Base-by-base conservation (phyloP, 2,113 vertebrate species). In the Octodon degus region DNA sequence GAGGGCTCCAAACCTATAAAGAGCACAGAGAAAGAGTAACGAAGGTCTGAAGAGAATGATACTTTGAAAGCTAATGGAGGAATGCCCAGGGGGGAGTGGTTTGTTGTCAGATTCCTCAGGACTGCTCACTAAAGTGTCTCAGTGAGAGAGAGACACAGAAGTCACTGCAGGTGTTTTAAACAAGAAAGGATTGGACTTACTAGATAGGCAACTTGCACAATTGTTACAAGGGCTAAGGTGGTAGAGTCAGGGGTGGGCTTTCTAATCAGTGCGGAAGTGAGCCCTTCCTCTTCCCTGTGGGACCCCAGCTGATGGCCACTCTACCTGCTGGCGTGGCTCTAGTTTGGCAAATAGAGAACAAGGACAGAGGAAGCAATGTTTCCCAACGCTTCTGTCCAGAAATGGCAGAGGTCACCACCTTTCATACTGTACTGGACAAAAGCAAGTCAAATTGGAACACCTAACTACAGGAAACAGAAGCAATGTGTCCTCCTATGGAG, bases 391-490 rank as follows among this genome's bases (percentile, higher is more conserved):
- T 60, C 47, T 63, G 14, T 72, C 58, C 77, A 72, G 34, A 65
- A 74, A 60, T 72, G 27, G 2, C 20, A 58, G 2, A 25, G 58
- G n/a, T 83, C 27, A 55, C 20, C 24, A 84, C 70, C 2, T 47
- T 27, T 89, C 32, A 7, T 63, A 86, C 77, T 87, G 94, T 83
- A 79, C 72, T 82, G 22, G 60, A 84, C 68, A 84, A 90, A 43
- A 94, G 10, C 6, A 72, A 84, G 40, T 53, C 76, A 70, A 76
- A 70, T 5, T 2, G n/a, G 22, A 8, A 68, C 17, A 34, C 20
- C 72, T 32, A 25, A 16, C 83, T 79, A 25, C 37, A 68, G 63
- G 70, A 90, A 55, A 47, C 90, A 65, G 86, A 63, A 34, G 12
- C 4, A 1, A 34, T 2, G 20, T 25, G 7, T 43, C 65, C 34